A percentile compares a stretch with the other conserved stretches of the same genome.
Evolutionary conservation across 53 echinoderm and acorn worm species (phyloP).

Genomic region (Actinopyga echinites): DNA sequence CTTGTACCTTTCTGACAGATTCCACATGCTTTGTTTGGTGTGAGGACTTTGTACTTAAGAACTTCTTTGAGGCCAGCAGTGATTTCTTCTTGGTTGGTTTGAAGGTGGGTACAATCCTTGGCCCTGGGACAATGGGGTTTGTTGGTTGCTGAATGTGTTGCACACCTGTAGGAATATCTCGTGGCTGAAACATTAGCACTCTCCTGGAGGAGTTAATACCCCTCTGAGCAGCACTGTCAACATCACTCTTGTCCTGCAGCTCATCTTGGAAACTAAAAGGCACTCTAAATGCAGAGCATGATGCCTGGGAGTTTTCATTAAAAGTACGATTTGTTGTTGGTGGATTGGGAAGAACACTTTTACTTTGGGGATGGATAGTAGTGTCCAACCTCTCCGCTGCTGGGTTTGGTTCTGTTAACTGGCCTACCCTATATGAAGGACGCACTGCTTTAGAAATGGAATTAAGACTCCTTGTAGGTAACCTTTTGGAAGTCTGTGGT

Average conservation of each 20-base stretch:
- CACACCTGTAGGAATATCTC: background rate
- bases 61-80: background rate
- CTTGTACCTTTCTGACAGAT: too few species aligned
- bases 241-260: background rate
- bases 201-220: background rate
- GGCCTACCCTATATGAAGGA: too few species aligned
- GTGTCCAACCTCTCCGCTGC: too few species aligned
- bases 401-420: too few species aligned
- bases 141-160: background rate
- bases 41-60: background rate
- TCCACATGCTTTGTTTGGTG: too few species aligned
- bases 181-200: slow-evolving; percentile 43
- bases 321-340: too few species aligned
- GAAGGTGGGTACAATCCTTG: slow-evolving; percentile 46
- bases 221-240: background rate
- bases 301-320: too few species aligned
- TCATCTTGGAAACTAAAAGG: slow-evolving; percentile 13
- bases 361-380: too few species aligned
- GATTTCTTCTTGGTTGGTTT: slow-evolving; percentile 26
- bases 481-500: background rate
- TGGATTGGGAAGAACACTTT: too few species aligned
- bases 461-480: slow-evolving; percentile 4
- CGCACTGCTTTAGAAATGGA: background rate
- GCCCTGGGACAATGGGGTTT: background rate
- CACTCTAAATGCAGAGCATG: background rate